phyloP scores from a whole-genome alignment of 2,888 invertebrate genomes.

The Tetragonula carbonaria region DNA sequence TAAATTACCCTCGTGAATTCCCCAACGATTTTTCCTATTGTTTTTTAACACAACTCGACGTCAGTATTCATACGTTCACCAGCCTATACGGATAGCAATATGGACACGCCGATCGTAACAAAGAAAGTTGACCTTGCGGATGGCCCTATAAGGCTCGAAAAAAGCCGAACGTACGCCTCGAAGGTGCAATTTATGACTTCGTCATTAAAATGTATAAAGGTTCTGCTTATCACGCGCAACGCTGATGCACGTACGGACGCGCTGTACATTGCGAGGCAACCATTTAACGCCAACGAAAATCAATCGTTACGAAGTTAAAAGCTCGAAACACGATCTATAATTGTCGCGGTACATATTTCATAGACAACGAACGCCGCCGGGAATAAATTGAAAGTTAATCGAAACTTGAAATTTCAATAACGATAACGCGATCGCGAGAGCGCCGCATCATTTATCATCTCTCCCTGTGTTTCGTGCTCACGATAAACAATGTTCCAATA shows the following conservation, averaged over 20 bases:
- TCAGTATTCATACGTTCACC: conserved; percentile 33
- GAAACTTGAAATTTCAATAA: conserved; percentile 6
- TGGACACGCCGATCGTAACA: conserved; percentile 13
- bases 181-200: conserved; percentile 54
- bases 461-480: not conserved
- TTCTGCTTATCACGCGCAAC: conserved; percentile 47
- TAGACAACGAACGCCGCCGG: not conserved
- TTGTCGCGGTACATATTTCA: not conserved
- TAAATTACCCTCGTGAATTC: not conserved
- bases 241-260: not conserved
- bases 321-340: not conserved
- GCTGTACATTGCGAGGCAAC: conserved; percentile 3
- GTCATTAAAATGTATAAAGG: conserved; percentile 61
- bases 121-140: conserved; percentile 54
- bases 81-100: conserved; percentile 7
- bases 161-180: conserved; percentile 31
- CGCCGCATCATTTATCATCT: conserved; percentile 3
- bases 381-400: conserved; percentile 12
- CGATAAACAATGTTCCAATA: no score
- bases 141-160: conserved; percentile 56
- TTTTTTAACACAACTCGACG: conserved; percentile 1
- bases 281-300: conserved; percentile 1
- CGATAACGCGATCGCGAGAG: not conserved
- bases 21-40: conserved; percentile 2
- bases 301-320: not conserved